These are phyloP conservation scores for Sterrhoptilus dennistouni DNA, from an alignment of 2,113 vertebrate genomes.

Conservation along the genomic window DNA sequence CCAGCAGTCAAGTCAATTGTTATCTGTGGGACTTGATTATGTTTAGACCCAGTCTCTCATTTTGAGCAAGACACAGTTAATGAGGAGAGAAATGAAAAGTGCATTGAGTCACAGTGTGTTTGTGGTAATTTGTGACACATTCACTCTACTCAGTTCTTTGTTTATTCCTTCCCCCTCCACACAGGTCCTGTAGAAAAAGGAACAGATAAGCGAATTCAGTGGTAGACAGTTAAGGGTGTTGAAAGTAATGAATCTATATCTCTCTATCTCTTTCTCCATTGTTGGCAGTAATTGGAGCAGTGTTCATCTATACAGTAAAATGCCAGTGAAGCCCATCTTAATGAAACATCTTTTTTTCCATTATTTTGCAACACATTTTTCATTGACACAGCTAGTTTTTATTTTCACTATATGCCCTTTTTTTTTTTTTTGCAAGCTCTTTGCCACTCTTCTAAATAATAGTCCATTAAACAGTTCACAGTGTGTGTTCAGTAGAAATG, in stretches of 20 bases:
- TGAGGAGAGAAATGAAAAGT: slow-evolving; percentile 84
- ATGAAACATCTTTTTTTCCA: slow-evolving; percentile 80
- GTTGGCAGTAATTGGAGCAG: slow-evolving; percentile 83
- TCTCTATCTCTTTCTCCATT: slow-evolving; percentile 75
- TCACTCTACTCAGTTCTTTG: slow-evolving; percentile 75
- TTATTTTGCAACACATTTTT: slow-evolving; percentile 83
- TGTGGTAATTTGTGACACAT: slow-evolving; percentile 82
- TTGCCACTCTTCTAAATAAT: slow-evolving; percentile 80
- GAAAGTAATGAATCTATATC: slow-evolving; percentile 84
- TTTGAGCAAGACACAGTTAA: slow-evolving; percentile 83
- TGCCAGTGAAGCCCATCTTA: slow-evolving; percentile 78
- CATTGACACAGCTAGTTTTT: slow-evolving; percentile 77
- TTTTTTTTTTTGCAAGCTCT: slow-evolving; percentile 57
- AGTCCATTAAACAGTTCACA: slow-evolving; percentile 83
- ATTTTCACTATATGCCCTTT: slow-evolving; percentile 62
- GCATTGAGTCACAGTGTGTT: slow-evolving; percentile 78
- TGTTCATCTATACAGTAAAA: slow-evolving; percentile 80
- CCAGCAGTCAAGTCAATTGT: slow-evolving; percentile 79
- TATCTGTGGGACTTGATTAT: slow-evolving; percentile 81
- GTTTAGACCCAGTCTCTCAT: slow-evolving; percentile 77
- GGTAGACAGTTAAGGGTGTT: slow-evolving; percentile 78
- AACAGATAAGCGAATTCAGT: slow-evolving; percentile 77
- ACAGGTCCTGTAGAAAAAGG: slow-evolving; percentile 72
- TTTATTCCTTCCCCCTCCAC: slow-evolving; percentile 70
- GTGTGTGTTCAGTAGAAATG: slow-evolving; percentile 81